phyloP scores from a whole-genome alignment of 2,888 invertebrate species.

The Osmoderma eremita region DNA sequence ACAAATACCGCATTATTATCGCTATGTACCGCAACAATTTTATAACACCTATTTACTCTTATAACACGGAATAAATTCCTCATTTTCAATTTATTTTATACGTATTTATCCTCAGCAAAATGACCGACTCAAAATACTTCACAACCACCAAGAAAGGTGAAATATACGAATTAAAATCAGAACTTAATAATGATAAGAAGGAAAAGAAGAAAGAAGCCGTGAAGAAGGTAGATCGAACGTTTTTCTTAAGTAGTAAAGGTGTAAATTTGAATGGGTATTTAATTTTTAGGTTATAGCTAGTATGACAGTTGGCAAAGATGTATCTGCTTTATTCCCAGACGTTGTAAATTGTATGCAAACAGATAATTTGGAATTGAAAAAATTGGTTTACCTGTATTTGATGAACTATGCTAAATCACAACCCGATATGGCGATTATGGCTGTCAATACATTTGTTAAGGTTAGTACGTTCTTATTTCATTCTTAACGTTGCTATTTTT shows the following conservation, averaged over 20 bases:
- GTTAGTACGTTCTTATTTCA: constrained; percentile 63
- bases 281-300: constrained; percentile 91
- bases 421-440: constrained; percentile 99
- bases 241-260: background rate
- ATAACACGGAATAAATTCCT: background rate
- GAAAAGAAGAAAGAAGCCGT: constrained; percentile 99
- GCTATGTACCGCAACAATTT: background rate
- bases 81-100: background rate
- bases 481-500: background rate
- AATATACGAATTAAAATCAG: constrained; percentile 98
- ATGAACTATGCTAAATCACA: constrained; percentile 99
- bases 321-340: constrained; percentile 97
- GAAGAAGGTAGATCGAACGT: constrained; percentile 82
- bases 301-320: constrained; percentile 99
- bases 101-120: constrained; percentile 58
- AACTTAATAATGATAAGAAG: constrained; percentile 98
- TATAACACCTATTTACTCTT: background rate
- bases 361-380: constrained; percentile 98
- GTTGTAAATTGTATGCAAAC: constrained; percentile 99
- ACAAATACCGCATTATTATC: background rate
- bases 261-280: background rate
- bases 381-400: constrained; percentile 96
- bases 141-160: constrained; percentile 99
- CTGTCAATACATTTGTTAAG: constrained; percentile 99
- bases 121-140: constrained; percentile 99